Evolutionary conservation across 1,140 invertebrate genomes (phyloP).

Genomic region (Antheraea pernyi): DNA sequence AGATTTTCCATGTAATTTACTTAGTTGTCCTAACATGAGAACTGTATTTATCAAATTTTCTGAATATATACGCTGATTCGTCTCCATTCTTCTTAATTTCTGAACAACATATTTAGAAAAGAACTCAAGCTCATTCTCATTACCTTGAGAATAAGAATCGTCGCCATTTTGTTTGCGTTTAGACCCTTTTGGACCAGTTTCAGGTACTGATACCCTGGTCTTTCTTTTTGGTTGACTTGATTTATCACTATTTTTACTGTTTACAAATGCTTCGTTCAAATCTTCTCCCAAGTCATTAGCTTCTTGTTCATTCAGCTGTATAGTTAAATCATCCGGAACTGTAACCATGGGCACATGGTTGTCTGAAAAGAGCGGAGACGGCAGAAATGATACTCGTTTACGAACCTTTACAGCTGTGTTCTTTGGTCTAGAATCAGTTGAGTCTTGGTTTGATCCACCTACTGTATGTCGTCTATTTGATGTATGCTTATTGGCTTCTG

Average conservation of each 20-base stretch:
- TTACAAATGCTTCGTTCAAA: constrained; percentile 53
- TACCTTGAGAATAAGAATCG: constrained; percentile 38
- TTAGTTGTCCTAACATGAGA: constrained; percentile 68
- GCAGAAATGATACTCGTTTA: constrained; percentile 66
- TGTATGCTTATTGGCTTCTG: constrained; percentile 36
- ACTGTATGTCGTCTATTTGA: constrained; percentile 52
- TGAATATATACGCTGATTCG: constrained; percentile 71
- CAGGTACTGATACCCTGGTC: constrained; percentile 34
- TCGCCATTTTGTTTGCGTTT: constrained; percentile 51
- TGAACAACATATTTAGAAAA: constrained; percentile 74
- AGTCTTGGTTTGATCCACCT: constrained; percentile 28
- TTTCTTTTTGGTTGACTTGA: constrained; percentile 37
- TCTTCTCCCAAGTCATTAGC: constrained; percentile 62
- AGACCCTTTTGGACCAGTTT: constrained; percentile 43
- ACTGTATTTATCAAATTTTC: constrained; percentile 75
- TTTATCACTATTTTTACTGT: constrained; percentile 30
- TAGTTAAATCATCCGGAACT: constrained; percentile 70
- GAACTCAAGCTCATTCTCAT: constrained; percentile 70
- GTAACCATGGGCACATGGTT: constrained; percentile 72
- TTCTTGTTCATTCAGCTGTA: constrained; percentile 69
- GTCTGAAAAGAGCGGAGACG: constrained; percentile 63
- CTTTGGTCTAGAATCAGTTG: constrained; percentile 43
- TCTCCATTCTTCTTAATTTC: constrained; percentile 71
- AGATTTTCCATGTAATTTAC: constrained; percentile 65
- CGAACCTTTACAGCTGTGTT: constrained; percentile 49